Evolutionary conservation across 2,888 invertebrate genomes (phyloP).

Genomic region (Galeopsomyia nigrocyanea): DNA sequence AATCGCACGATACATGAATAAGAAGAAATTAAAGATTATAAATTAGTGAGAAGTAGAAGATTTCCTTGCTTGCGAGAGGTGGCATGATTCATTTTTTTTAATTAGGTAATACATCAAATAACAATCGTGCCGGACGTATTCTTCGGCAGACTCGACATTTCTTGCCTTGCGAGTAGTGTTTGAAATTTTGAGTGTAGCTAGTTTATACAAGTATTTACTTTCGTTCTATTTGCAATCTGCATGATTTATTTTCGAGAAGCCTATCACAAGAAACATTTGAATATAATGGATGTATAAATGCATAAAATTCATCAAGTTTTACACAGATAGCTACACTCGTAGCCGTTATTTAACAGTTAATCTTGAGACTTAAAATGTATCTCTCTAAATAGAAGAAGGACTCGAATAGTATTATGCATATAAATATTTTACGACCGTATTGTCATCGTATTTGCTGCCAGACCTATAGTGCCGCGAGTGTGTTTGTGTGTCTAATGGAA

Average conservation of each 20-base stretch:
- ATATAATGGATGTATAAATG: too few relatives aligned
- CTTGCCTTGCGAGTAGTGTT: too few relatives aligned
- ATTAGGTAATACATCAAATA: neutral
- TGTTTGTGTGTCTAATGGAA: slow-evolving; percentile 32
- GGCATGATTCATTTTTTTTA: slow-evolving; percentile 38
- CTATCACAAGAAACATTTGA: too few relatives aligned
- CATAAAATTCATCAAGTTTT: neutral
- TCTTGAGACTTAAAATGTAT: slow-evolving; percentile 26
- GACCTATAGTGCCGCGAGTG: slow-evolving; percentile 31
- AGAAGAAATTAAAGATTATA: slow-evolving; percentile 29
- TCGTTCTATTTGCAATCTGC: too few relatives aligned
- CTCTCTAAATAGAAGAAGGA: slow-evolving; percentile 32
- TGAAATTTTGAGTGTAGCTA: too few relatives aligned
- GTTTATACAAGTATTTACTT: too few relatives aligned
- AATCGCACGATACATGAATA: slow-evolving; percentile 38
- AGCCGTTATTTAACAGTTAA: slow-evolving; percentile 14
- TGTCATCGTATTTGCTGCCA: slow-evolving; percentile 46
- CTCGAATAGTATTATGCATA: slow-evolving; percentile 39
- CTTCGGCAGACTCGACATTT: too few relatives aligned
- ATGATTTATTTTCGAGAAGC: too few relatives aligned
- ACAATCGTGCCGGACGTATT: too few relatives aligned
- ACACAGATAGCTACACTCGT: slow-evolving; percentile 30
- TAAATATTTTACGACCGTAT: slow-evolving; percentile 44
- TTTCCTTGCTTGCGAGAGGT: slow-evolving; percentile 27
- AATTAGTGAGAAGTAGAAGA: slow-evolving; percentile 31